Base-by-base conservation (phyloP, 2,797 vertebrate genomes). In the Enteromius mattozi region DNA sequence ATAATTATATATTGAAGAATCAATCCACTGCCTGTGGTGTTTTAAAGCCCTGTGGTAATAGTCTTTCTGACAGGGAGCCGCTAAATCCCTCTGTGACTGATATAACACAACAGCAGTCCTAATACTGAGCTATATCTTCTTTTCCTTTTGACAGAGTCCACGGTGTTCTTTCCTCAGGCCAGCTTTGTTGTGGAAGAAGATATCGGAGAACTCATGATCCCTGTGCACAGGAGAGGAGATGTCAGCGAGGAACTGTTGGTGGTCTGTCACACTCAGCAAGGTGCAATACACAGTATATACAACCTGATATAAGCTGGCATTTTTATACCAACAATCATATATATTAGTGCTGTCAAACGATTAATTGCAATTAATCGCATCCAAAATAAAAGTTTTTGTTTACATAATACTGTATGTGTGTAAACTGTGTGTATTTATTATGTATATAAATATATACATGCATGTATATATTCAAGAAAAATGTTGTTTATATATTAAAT, bases 181-280 rank as follows among this genome's bases (percentile, higher is more conserved):
- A 91, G 91, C 27, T 96, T 94, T 86, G 91, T 91, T 13, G 88
- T 96, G 76, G 95, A 98, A 93, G 98, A 99, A 92, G 96, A 97
- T 71, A 79, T 96, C 40, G 97, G 98, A 14, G 97, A 97, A 84
- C 93, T 99, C 69, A 93, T 97, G 90, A 95, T 99, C 91, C 97
- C 97, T 0, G 94, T 99, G 80, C 95, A 91, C 91, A 96, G 98
- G 92, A 96, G 94, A 33, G 97, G 98, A 89, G 98, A 99, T 37
- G 90, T 96, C 89, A 97, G 96, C 88, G 94, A 95, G 92, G 97
- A 99, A 86, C 91, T 99, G 85, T 97, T 98, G 97, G 97, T 99
- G 89, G 91, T 98, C 92, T 99, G 98, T 92, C 96, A 94, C 89
- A 99, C 98, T 0, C 95, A 96, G 78, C 97, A 98, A 96, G 98